phyloP scores from a whole-genome alignment of 2,888 invertebrate genomes.

The Abrostola triplasia region DNA sequence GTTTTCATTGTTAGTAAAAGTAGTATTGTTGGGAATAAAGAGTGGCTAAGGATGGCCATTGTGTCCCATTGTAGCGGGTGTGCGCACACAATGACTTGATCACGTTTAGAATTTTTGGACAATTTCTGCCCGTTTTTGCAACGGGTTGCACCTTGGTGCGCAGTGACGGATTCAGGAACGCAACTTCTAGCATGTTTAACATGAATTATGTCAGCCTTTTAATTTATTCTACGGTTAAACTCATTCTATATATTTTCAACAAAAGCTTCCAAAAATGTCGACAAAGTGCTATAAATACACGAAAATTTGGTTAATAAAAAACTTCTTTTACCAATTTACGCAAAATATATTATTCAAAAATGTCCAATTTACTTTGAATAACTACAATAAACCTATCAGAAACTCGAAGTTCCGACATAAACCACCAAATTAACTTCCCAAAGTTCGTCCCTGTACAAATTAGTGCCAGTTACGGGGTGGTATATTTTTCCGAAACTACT shows the following conservation, averaged over 20 bases:
- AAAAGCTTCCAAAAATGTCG: neutral
- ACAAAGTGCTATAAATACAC: neutral
- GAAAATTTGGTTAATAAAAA: neutral
- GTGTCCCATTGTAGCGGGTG: conserved; percentile 86
- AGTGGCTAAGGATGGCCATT: conserved; percentile 87
- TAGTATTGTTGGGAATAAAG: conserved; percentile 84
- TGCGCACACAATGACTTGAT: conserved; percentile 82
- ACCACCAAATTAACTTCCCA: conserved; percentile 11
- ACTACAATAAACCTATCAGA: conserved; percentile 17
- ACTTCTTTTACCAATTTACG: neutral
- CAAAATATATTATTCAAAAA: neutral
- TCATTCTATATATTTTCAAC: neutral
- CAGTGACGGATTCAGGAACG: conserved; percentile 67
- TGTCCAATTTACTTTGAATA: neutral
- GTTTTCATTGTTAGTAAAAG: conserved; percentile 80
- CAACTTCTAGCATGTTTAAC: neutral
- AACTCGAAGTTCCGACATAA: conserved; percentile 19
- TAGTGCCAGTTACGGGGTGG: conserved; percentile 85
- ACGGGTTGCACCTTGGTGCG: conserved; percentile 85
- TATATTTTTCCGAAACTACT: conserved; percentile 82
- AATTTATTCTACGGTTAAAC: no score
- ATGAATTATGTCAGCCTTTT: neutral
- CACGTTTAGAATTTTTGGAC: conserved; percentile 86
- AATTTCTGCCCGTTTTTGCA: conserved; percentile 86
- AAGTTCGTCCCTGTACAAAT: conserved; percentile 77